These are phyloP conservation scores for Stenolophus ochropezus DNA, from an alignment of 2,888 invertebrate species.

Conservation along the genomic window DNA sequence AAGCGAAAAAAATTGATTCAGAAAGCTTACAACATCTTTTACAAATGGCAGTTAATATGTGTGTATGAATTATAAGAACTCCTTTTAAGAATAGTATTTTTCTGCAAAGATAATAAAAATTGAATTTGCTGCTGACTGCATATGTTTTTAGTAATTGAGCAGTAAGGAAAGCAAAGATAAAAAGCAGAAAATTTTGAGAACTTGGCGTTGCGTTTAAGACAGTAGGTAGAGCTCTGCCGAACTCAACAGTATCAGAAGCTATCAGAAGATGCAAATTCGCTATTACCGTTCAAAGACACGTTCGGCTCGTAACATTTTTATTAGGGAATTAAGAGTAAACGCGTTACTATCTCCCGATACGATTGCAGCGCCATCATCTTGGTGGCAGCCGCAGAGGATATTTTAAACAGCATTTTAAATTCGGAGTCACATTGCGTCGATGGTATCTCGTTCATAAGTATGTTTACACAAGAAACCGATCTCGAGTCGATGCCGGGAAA, in stretches of 20 bases:
- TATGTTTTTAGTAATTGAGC: too few species aligned
- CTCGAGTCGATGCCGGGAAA: constrained; percentile 17
- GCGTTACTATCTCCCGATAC: constrained; percentile 45
- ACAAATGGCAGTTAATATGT: too few species aligned
- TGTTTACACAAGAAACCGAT: constrained; percentile 49
- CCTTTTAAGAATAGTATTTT: too few species aligned
- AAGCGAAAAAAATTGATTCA: too few species aligned
- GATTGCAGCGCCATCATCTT: constrained; percentile 31
- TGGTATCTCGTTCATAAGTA: constrained; percentile 53
- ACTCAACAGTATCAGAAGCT: constrained; percentile 13
- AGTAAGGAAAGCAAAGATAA: too few species aligned
- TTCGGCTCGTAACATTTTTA: constrained; percentile 60
- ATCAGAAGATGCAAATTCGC: constrained; percentile 55
- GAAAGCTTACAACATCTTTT: too few species aligned
- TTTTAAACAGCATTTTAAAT: constrained; percentile 60
- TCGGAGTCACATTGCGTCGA: constrained; percentile 60
- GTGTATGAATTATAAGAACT: too few species aligned
- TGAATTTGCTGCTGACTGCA: too few species aligned
- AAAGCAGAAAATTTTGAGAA: neutral
- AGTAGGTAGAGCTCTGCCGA: neutral
- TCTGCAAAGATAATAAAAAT: too few species aligned
- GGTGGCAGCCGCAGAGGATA: constrained; percentile 40
- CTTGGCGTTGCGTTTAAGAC: neutral
- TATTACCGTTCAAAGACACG: constrained; percentile 60
- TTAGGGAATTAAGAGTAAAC: constrained; percentile 58